phyloP scores from a whole-genome alignment of 2,797 vertebrate species.

The Hydrocynus forskahlii region DNA sequence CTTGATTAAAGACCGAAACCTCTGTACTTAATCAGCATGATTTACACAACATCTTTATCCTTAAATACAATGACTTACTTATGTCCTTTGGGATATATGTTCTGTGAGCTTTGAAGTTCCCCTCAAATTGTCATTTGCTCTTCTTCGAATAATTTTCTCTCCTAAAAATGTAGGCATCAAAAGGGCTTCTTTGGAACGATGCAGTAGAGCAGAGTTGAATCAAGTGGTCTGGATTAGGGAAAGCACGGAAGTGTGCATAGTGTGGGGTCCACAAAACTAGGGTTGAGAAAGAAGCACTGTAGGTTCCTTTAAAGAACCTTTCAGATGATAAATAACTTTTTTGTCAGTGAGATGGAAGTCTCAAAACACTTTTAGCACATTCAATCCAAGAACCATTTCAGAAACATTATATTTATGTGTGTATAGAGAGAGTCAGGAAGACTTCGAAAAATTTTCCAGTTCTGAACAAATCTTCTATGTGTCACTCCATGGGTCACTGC shows the following conservation, averaged over 20 bases:
- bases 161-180: background rate
- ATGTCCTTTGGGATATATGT: background rate
- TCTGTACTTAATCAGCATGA: constrained; percentile 17
- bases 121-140: background rate
- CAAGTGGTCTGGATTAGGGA: no score
- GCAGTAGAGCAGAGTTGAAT: no score
- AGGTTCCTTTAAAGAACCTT: no score
- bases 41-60: constrained; percentile 12
- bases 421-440: background rate
- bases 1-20: constrained; percentile 3
- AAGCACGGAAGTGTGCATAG: no score
- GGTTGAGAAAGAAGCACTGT: no score
- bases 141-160: background rate
- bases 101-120: background rate
- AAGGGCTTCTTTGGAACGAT: background rate
- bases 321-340: no score
- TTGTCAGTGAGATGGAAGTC: no score
- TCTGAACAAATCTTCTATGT: no score
- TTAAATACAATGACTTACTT: constrained; percentile 13
- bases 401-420: no score
- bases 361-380: no score
- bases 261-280: no score
- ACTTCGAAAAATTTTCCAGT: background rate
- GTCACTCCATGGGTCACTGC: background rate
- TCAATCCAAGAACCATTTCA: no score